A percentile compares a stretch with the other conserved stretches of the same genome.
These are phyloP conservation scores for Opisthocomus hoazin DNA, from an alignment of 2,113 vertebrate species.

Conservation along the genomic window DNA sequence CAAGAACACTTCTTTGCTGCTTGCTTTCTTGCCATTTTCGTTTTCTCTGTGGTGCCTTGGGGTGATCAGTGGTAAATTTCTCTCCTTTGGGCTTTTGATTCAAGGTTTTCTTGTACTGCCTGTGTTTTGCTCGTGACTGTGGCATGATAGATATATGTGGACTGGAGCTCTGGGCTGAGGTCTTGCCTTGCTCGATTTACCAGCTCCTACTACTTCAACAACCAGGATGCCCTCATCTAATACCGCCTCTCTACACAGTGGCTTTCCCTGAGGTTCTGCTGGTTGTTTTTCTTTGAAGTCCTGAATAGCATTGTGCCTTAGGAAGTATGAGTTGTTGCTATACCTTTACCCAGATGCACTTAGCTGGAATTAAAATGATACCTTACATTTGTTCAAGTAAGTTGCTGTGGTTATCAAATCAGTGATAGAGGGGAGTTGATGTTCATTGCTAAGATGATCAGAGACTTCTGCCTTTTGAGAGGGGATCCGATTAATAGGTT, in stretches of 20 bases:
- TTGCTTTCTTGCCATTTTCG: neutral
- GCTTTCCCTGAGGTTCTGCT: neutral
- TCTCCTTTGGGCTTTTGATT: neutral
- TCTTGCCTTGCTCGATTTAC: neutral
- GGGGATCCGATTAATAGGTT: neutral
- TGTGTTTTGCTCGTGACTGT: neutral
- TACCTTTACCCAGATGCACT: neutral
- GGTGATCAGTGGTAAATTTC: neutral
- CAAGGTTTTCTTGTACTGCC: neutral
- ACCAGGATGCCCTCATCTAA: neutral
- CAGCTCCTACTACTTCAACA: neutral
- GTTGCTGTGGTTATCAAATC: neutral
- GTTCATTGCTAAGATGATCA: neutral
- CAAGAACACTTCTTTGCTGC: neutral
- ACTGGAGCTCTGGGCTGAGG: neutral
- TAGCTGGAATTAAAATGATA: neutral
- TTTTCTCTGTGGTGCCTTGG: neutral
- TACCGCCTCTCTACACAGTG: neutral
- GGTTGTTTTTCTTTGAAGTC: neutral
- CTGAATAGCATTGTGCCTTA: neutral
- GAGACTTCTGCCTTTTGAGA: neutral
- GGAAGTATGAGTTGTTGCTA: neutral
- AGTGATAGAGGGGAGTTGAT: too few relatives aligned
- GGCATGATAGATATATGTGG: neutral
- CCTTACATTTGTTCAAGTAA: neutral